phyloP scores from a whole-genome alignment of 23 tunicate genomes.

The Ciona savignyi region DNA sequence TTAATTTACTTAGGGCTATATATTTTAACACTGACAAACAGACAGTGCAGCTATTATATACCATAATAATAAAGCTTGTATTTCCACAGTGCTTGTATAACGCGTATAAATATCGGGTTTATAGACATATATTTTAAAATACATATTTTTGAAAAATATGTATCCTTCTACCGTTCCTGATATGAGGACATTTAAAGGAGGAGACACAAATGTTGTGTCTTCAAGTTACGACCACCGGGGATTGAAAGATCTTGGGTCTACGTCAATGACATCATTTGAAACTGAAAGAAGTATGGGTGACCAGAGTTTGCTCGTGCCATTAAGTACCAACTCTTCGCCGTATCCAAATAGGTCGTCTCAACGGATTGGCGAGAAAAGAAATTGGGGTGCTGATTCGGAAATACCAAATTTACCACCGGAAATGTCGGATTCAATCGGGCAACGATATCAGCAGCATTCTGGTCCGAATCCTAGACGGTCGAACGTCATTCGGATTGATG shows the following conservation, averaged over 20 bases:
- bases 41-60: too few species aligned
- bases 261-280: neutral
- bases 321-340: slow-evolving; percentile 1
- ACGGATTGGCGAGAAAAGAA: slow-evolving; percentile 1
- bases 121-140: too few species aligned
- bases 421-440: slow-evolving; percentile 11
- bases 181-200: slow-evolving; percentile 11
- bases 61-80: too few species aligned
- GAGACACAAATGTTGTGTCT: neutral
- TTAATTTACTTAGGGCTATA: too few species aligned
- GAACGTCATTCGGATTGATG: slow-evolving; percentile 33
- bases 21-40: too few species aligned
- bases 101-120: too few species aligned
- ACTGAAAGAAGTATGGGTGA: neutral
- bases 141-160: too few species aligned
- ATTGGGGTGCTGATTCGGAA: neutral
- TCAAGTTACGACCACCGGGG: neutral
- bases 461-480: slow-evolving; percentile 6
- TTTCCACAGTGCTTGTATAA: too few species aligned
- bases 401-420: slow-evolving; percentile 18
- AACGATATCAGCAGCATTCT: neutral
- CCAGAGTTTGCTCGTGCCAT: neutral
- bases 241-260: neutral
- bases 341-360: slow-evolving; percentile 15
- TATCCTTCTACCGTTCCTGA: neutral